phyloP scores from a whole-genome alignment of 2,113 vertebrate species.

The Tursiops truncatus region DNA sequence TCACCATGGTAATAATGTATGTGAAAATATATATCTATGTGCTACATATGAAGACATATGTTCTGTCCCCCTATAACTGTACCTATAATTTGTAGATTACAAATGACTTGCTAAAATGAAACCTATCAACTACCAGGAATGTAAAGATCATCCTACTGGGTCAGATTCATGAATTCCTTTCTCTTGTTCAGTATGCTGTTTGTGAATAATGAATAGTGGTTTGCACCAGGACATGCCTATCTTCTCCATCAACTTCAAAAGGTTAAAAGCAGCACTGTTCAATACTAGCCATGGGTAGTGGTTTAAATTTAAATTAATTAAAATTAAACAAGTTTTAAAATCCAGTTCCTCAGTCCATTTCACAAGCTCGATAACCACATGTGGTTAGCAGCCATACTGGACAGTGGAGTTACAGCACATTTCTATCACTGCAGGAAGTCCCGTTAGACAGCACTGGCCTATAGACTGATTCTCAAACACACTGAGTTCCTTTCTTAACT shows the following conservation, averaged over 20 bases:
- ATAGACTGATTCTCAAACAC: background rate
- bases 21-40: background rate
- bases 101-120: background rate
- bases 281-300: background rate
- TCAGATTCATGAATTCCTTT: conserved; percentile 9
- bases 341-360: background rate
- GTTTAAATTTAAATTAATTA: background rate
- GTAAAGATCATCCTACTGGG: background rate
- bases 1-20: background rate
- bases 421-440: background rate
- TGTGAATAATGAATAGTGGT: background rate
- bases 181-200: background rate
- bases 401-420: background rate
- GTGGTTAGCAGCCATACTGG: background rate
- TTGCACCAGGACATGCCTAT: background rate
- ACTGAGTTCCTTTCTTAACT: background rate
- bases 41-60: background rate
- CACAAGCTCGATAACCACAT: background rate
- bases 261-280: background rate
- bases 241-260: conserved; percentile 14
- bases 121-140: conserved; percentile 1
- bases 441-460: background rate
- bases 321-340: conserved; percentile 18
- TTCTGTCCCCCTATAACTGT: background rate
- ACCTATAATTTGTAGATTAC: background rate